Evolutionary conservation across 2,797 vertebrate species (phyloP), one percentile per base, ranked within the genome.

Genomic region (Microhierax caerulescens): DNA sequence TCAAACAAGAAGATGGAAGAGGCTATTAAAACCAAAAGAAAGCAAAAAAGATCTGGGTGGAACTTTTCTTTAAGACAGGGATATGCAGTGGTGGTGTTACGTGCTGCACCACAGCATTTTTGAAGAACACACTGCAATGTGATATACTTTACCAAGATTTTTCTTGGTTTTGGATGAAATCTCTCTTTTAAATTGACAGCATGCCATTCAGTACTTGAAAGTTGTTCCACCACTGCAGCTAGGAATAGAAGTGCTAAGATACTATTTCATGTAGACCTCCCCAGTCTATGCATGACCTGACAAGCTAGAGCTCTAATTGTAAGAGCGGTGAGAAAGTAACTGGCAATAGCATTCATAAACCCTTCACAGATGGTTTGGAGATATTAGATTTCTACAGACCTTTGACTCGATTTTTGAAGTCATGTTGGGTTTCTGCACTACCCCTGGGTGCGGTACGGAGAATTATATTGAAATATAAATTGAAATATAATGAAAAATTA

Each of bases 311-410:
- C 36, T 77, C 19, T 23, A 5, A 25, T 56, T 51, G 6, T 36
- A 28, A 43, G 23, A 77, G 9, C 2, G 27, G 24, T 59, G 54
- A 30, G 41, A 28, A 65, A 43, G n/a, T 15, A 57, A 63, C 50
- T 48, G 32, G 51, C 28, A 76, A n/a, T 15, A 32, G 7, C 84
- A 93, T 94, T 90, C 65, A 50, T 94, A 65, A 94, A 67, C 45
- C 53, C 36, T 43, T 75, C 72, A 9, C 59, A 92, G 88, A 28
- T 92, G 90, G 79, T 88, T 76, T 89, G 64, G 81, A 77, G 67
- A 61, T 69, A 72, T 0, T 16, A 10, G 5, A 25, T 79, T 82
- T 74, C 22, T 69, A 0, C 3, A 3, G 54, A 59, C 9, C 28
- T 64, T 70, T 84, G 51, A 10, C 27, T 64, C 72, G 32, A 0